phyloP scores from a whole-genome alignment of 2,888 invertebrate species.

The Drosophila barbarae region DNA sequence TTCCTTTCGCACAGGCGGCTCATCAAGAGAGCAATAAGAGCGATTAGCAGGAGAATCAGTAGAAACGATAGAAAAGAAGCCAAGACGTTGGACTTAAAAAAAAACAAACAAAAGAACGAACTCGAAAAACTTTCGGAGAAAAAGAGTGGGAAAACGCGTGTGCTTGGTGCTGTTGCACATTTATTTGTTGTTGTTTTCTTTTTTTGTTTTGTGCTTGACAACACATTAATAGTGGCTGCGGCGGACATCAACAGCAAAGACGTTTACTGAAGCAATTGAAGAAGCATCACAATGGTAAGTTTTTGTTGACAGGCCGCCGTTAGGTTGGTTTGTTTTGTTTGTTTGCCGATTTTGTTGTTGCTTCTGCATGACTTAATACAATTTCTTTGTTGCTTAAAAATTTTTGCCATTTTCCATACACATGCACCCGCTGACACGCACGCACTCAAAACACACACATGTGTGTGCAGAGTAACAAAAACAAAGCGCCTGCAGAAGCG shows the following conservation, averaged over 20 bases:
- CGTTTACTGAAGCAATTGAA: slow-evolving; percentile 5
- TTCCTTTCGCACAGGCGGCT: slow-evolving; percentile 7
- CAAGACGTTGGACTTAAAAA: slow-evolving; percentile 2
- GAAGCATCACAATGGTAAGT: slow-evolving; percentile 34
- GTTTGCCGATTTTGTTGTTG: slow-evolving; percentile 15
- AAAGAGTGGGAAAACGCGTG: slow-evolving; percentile 18
- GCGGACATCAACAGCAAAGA: not conserved
- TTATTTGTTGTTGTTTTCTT: slow-evolving; percentile 13
- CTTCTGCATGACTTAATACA: slow-evolving; percentile 38
- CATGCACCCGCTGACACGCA: slow-evolving; percentile 2
- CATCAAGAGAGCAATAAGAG: slow-evolving; percentile 10
- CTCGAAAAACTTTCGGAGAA: not conserved
- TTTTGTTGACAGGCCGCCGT: not conserved
- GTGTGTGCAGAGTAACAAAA: slow-evolving; percentile 22
- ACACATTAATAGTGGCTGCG: slow-evolving; percentile 7
- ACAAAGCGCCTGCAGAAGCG: slow-evolving; percentile 30
- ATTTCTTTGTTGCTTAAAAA: slow-evolving; percentile 39
- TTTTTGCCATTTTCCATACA: slow-evolving; percentile 24
- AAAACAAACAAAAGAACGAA: slow-evolving; percentile 17
- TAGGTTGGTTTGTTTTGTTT: slow-evolving; percentile 1
- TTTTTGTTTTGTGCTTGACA: slow-evolving; percentile 16
- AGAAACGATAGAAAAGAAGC: slow-evolving; percentile 1
- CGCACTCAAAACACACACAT: not conserved
- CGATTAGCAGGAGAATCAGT: not conserved
- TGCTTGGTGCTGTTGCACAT: slow-evolving; percentile 14